Evolutionary conservation across 2,888 invertebrate genomes (phyloP).

Genomic region (Barypeithes pellucidus): DNA sequence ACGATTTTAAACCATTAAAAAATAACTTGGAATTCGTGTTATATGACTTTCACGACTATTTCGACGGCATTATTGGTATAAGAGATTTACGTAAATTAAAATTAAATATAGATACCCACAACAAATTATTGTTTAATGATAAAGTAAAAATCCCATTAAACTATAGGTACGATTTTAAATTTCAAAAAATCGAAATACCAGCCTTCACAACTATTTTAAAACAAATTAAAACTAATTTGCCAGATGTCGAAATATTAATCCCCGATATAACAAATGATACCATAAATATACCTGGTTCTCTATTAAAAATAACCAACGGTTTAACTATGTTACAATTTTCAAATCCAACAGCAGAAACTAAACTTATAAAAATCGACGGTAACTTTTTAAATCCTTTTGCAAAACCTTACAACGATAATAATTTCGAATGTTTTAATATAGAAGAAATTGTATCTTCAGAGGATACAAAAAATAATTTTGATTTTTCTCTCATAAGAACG

Average conservation of each 20-base stretch:
- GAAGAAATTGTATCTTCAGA: neutral
- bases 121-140: constrained; percentile 35
- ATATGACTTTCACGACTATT: constrained; percentile 48
- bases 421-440: constrained; percentile 1
- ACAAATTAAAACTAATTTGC: constrained; percentile 12
- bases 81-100: constrained; percentile 37
- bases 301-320: neutral
- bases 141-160: constrained; percentile 23
- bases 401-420: neutral
- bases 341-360: neutral
- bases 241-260: constrained; percentile 2
- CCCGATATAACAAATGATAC: neutral
- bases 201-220: neutral
- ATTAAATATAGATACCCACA: constrained; percentile 35
- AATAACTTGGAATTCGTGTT: constrained; percentile 28
- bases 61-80: constrained; percentile 48
- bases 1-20: constrained; percentile 30
- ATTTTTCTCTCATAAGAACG: constrained; percentile 9
- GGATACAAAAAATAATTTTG: neutral
- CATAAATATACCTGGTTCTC: neutral
- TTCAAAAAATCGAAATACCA: constrained; percentile 34
- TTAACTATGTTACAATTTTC: neutral
- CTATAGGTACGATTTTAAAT: constrained; percentile 13
- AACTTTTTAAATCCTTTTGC: neutral
- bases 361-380: neutral